Percentiles rank a stretch among this genome's conserved stretches.
These are phyloP conservation scores for Fregata magnificens DNA, from an alignment of 2,113 vertebrate species.

Conservation along the genomic window DNA sequence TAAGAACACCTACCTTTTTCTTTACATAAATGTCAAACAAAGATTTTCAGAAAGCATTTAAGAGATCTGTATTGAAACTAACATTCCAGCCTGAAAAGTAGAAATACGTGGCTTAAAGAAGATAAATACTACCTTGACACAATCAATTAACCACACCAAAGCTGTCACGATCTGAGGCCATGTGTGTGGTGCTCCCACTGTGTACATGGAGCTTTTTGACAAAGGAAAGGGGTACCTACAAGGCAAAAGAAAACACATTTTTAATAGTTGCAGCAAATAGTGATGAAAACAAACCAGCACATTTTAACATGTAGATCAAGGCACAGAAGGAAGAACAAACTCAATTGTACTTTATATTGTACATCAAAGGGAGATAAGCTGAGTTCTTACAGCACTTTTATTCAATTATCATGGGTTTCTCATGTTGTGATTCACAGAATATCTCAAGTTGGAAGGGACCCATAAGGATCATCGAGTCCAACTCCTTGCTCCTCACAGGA, in stretches of 20 bases:
- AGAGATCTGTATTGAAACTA: neutral
- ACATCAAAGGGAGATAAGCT: neutral
- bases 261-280: neutral
- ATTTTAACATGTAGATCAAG: neutral
- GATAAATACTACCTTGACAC: conserved; percentile 82
- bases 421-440: neutral
- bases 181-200: conserved; percentile 94
- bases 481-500: neutral
- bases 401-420: neutral
- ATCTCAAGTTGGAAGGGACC: neutral
- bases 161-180: conserved; percentile 94
- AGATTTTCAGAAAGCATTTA: neutral
- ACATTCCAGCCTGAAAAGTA: neutral
- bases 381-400: neutral
- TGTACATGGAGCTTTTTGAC: conserved; percentile 96
- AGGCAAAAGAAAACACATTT: neutral
- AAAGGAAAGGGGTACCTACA: conserved; percentile 90
- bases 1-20: neutral
- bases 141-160: conserved; percentile 92
- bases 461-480: neutral
- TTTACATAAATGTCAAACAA: neutral
- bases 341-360: neutral
- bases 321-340: neutral
- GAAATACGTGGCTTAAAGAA: neutral
- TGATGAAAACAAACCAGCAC: neutral